Evolutionary conservation across 2,797 vertebrate species (phyloP).

Genomic region (Onychomys arenicola): DNA sequence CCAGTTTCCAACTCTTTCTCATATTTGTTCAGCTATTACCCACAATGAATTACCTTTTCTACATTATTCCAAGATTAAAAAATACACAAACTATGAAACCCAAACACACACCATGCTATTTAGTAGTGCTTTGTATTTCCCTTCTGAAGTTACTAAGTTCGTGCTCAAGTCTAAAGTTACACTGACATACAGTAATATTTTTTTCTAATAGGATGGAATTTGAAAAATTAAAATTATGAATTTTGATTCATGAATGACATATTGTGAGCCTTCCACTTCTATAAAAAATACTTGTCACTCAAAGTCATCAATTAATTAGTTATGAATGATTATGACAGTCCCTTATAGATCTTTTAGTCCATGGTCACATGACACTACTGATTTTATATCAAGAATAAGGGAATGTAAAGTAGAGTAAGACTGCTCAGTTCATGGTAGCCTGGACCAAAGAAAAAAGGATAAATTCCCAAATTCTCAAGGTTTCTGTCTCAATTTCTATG

Average conservation of each 20-base stretch:
- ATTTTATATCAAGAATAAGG: neutral
- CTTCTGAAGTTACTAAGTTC: neutral
- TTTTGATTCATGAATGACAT: neutral
- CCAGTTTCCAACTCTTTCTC: neutral
- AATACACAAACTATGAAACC: neutral
- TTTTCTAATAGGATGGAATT: neutral
- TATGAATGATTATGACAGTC: neutral
- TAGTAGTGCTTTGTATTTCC: neutral
- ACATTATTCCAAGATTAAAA: neutral
- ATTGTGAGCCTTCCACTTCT: neutral
- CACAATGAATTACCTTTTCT: neutral
- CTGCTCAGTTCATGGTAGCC: neutral
- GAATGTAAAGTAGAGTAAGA: fast-evolving
- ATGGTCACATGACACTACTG: neutral
- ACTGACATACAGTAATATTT: neutral
- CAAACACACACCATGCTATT: neutral
- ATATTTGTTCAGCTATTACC: neutral
- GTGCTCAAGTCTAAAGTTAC: neutral
- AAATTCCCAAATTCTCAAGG: fast-evolving
- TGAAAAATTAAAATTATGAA: neutral
- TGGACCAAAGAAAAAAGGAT: neutral
- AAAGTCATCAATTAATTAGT: too few relatives aligned
- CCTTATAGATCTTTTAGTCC: neutral
- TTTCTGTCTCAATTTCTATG: neutral
- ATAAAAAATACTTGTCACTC: neutral